These are phyloP conservation scores for Cheirogaleus medius DNA, from an alignment of 2,113 vertebrate species.

Conservation along the genomic window DNA sequence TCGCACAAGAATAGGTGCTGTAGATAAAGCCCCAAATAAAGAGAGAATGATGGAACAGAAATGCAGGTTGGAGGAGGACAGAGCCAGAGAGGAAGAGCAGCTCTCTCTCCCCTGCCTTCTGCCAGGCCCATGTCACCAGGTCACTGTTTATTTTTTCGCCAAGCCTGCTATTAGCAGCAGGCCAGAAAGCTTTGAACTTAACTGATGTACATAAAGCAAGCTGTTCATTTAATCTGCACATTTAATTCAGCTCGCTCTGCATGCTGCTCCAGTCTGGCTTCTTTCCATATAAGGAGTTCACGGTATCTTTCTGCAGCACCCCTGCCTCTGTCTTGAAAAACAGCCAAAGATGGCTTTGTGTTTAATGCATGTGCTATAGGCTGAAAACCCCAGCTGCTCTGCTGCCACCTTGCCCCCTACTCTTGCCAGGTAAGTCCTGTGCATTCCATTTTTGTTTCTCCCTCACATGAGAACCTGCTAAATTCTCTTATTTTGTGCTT, in stretches of 20 bases:
- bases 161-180: constrained; percentile 66
- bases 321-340: constrained; percentile 81
- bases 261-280: constrained; percentile 82
- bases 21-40: not conserved
- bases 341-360: constrained; percentile 84
- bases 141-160: constrained; percentile 71
- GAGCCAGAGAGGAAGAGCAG: not conserved
- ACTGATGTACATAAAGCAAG: constrained; percentile 81
- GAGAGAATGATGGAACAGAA: not conserved
- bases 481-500: constrained; percentile 43
- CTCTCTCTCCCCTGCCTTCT: constrained; percentile 44
- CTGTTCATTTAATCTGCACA: constrained; percentile 85
- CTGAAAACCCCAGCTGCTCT: constrained; percentile 33
- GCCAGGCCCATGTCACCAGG: constrained; percentile 16
- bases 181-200: constrained; percentile 81
- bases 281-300: constrained; percentile 86
- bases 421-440: constrained; percentile 80
- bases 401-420: constrained; percentile 13
- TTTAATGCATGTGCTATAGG: constrained; percentile 71
- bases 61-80: constrained; percentile 32
- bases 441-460: not conserved
- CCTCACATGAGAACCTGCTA: constrained; percentile 5
- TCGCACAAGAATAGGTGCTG: not conserved
- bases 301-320: constrained; percentile 80
- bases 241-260: constrained; percentile 84